These are phyloP conservation scores for Marisa cornuarietis DNA, from an alignment of 1,140 invertebrate genomes.

Conservation along the genomic window DNA sequence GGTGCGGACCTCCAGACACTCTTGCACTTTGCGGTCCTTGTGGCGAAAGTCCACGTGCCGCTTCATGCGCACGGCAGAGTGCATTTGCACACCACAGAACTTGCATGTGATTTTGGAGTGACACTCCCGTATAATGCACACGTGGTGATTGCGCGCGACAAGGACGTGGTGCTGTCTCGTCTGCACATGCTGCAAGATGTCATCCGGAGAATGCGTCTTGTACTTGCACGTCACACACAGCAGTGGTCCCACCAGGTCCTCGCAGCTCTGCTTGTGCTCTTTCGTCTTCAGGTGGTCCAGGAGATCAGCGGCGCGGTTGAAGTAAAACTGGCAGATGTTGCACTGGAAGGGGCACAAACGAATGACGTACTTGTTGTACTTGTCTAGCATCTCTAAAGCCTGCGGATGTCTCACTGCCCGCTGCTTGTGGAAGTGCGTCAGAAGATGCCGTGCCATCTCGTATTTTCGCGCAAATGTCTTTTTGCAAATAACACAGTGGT, in stretches of 20 bases:
- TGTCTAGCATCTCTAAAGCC: slow-evolving; percentile 74
- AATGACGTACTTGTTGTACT: slow-evolving; percentile 81
- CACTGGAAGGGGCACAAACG: slow-evolving; percentile 86
- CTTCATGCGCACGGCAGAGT: slow-evolving; percentile 69
- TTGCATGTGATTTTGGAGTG: slow-evolving; percentile 72
- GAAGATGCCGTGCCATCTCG: slow-evolving; percentile 54
- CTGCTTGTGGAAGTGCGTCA: slow-evolving; percentile 54
- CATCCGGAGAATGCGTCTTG: slow-evolving; percentile 73
- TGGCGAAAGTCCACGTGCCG: slow-evolving; percentile 75
- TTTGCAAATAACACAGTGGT: slow-evolving; percentile 62
- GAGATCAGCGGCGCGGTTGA: slow-evolving; percentile 76
- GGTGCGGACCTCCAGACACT: slow-evolving; percentile 18
- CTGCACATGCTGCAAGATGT: slow-evolving; percentile 77
- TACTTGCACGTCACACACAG: slow-evolving; percentile 82
- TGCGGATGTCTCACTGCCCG: slow-evolving; percentile 47
- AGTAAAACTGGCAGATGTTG: slow-evolving; percentile 83
- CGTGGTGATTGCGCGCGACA: slow-evolving; percentile 72
- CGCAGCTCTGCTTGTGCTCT: slow-evolving; percentile 70
- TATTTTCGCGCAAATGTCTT: slow-evolving; percentile 55
- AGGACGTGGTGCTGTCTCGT: slow-evolving; percentile 32
- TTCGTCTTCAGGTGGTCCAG: slow-evolving; percentile 78
- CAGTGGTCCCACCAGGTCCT: slow-evolving; percentile 72
- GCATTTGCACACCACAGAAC: slow-evolving; percentile 69
- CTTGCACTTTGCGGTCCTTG: slow-evolving; percentile 54
- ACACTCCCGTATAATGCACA: slow-evolving; percentile 79